Evolutionary conservation across 2,797 vertebrate species (phyloP).

Genomic region (Pseudochromis fuscus): DNA sequence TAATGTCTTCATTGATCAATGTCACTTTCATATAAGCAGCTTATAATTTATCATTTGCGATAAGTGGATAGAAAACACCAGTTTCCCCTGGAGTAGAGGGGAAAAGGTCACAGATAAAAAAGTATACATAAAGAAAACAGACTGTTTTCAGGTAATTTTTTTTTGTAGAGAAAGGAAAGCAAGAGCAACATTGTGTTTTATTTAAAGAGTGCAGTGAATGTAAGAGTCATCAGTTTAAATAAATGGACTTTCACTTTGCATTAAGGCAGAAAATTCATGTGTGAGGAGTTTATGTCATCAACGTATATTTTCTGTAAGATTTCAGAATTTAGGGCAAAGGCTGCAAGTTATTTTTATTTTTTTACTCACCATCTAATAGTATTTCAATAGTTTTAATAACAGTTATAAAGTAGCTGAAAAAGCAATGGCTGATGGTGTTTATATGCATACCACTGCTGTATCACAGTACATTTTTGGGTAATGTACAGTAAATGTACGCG

Average conservation of each 20-base stretch:
- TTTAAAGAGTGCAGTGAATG: constrained; percentile 21
- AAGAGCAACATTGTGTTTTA: constrained; percentile 19
- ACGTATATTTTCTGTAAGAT: constrained; percentile 42
- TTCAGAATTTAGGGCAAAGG: constrained; percentile 34
- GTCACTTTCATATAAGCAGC: constrained; percentile 77
- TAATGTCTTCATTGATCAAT: constrained; percentile 83
- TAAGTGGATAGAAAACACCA: constrained; percentile 69
- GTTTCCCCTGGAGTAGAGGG: constrained; percentile 38
- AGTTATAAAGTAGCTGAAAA: too few relatives aligned
- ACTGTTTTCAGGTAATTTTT: too few relatives aligned
- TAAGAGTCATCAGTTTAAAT: constrained; percentile 50
- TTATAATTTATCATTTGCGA: constrained; percentile 78
- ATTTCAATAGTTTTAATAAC: too few relatives aligned
- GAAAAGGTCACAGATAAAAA: constrained; percentile 63
- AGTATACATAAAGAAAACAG: constrained; percentile 23
- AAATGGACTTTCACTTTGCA: constrained; percentile 33
- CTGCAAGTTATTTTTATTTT: too few relatives aligned
- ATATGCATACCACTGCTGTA: too few relatives aligned
- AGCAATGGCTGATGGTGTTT: too few relatives aligned
- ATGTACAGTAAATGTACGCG: too few relatives aligned
- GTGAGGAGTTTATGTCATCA: constrained; percentile 45
- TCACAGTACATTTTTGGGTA: too few relatives aligned
- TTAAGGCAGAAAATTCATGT: constrained; percentile 58
- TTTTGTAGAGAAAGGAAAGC: too few relatives aligned
- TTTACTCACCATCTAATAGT: too few relatives aligned